phyloP scores from a whole-genome alignment of 2,113 vertebrate species.

The Vidua macroura region DNA sequence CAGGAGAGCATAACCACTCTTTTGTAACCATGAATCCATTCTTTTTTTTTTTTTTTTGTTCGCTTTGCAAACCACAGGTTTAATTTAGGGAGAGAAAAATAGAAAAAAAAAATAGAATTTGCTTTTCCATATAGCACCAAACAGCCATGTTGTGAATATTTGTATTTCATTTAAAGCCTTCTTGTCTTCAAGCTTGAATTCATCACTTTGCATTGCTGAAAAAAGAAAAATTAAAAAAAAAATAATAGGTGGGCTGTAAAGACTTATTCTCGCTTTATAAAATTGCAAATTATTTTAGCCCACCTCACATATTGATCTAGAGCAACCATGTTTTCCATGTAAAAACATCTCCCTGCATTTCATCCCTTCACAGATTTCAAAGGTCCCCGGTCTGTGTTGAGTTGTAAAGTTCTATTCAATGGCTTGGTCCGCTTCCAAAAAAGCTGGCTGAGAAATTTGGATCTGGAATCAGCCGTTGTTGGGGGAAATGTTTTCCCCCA shows the following conservation, averaged over 20 bases:
- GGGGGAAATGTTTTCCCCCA: background rate
- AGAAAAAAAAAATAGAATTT: background rate
- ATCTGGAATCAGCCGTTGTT: background rate
- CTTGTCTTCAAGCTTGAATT: background rate
- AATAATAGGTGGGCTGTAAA: background rate
- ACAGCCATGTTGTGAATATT: background rate
- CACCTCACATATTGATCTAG: background rate
- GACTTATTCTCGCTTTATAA: background rate
- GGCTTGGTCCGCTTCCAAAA: background rate
- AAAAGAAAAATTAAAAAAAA: background rate
- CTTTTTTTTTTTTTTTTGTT: background rate
- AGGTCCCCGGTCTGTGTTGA: background rate
- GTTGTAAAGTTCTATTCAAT: background rate
- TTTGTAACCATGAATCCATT: conserved; percentile 42
- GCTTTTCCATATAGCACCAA: background rate
- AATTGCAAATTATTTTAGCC: background rate
- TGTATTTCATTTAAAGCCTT: background rate
- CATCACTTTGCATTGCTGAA: background rate
- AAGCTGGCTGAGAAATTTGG: background rate
- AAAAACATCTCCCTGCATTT: background rate
- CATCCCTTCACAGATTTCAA: background rate
- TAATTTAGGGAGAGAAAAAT: background rate
- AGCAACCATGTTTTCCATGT: background rate
- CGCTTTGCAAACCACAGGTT: background rate
- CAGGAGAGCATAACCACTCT: conserved; percentile 27